Base-by-base conservation (phyloP, 2,888 invertebrate species). In the Andrena bucephala region DNA sequence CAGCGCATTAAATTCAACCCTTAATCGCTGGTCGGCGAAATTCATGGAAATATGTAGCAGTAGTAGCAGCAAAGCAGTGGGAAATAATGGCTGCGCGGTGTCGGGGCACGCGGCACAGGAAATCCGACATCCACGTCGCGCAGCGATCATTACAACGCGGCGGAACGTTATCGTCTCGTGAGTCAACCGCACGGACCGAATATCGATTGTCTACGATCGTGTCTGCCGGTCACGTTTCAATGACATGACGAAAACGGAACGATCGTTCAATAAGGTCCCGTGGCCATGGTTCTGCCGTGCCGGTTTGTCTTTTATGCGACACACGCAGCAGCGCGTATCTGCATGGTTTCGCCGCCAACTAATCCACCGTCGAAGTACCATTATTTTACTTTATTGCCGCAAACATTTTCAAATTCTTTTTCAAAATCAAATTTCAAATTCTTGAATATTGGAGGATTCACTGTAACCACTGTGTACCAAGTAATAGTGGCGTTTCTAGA, bases 191-290 rank as follows among this genome's bases (percentile, higher is more conserved):
- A 16, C 59, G 62, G 75, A 80, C 66, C 57, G 80, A 84, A 80
- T 84, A 84, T 80, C 84, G 84, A 84, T 84, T 80, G 68, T 80
- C 66, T 57, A 20, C 63, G 73, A 81, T 85, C 74, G 70, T 59
- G 63, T 52, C 77, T 77, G 77, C 74, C 42, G 81, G 74, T 84
- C 84, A 85, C 84, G 84, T 85, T 74, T 83, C 84, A 81, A 85
- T 74, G 77, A 68, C 83, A 60, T 31, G 57, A 73, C 80, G 68
- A 77, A 85, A 85, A 81, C 73, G 75, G 76, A 54, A 68, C 84
- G 81, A 81, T 73, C 73, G 73, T 77, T 66, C 52, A 66, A 81
- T 77, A 83, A 81, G 80, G 76, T 57, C 57, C 48, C 69, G 42
- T 16, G 54, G 48, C 52, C 42, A 50, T 57, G 69, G 62, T 66